Evolutionary conservation across 2,888 invertebrate genomes (phyloP).

Genomic region (Sarcophaga variegata): DNA sequence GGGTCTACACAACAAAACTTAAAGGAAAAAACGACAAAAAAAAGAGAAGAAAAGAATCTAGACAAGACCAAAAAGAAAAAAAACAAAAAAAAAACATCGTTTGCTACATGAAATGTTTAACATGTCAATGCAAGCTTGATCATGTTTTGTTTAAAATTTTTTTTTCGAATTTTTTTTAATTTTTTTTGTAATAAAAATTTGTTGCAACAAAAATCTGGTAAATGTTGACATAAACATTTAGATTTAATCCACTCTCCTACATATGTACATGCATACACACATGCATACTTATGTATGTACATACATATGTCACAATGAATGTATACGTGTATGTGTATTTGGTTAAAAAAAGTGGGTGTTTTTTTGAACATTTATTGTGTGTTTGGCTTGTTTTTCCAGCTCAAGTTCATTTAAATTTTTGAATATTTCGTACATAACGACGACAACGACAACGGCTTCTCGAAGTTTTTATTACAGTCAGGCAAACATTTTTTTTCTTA

Average conservation of each 20-base stretch:
- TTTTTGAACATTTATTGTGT: slow-evolving; percentile 60
- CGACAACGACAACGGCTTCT: too few species aligned
- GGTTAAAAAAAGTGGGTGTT: slow-evolving; percentile 43
- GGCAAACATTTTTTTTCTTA: neutral
- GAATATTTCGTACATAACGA: slow-evolving; percentile 43
- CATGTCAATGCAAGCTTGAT: slow-evolving; percentile 59
- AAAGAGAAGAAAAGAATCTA: slow-evolving; percentile 16
- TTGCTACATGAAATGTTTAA: slow-evolving; percentile 42
- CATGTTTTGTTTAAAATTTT: slow-evolving; percentile 1
- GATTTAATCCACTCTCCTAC: slow-evolving; percentile 19
- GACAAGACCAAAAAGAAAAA: slow-evolving; percentile 6
- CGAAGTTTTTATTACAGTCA: too few species aligned
- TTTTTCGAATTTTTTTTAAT: neutral
- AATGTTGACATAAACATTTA: slow-evolving; percentile 42
- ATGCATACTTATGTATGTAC: neutral
- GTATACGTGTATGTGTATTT: neutral
- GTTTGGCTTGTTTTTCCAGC: slow-evolving; percentile 52
- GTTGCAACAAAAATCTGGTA: slow-evolving; percentile 25
- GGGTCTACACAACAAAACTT: neutral
- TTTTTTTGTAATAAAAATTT: slow-evolving; percentile 9
- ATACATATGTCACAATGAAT: neutral
- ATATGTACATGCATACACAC: neutral
- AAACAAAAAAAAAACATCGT: slow-evolving; percentile 18
- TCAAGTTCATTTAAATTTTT: slow-evolving; percentile 63
- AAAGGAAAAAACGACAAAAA: neutral